Evolutionary conservation across 2,797 vertebrate species (phyloP).

Genomic region (Sebastes flavidus): DNA sequence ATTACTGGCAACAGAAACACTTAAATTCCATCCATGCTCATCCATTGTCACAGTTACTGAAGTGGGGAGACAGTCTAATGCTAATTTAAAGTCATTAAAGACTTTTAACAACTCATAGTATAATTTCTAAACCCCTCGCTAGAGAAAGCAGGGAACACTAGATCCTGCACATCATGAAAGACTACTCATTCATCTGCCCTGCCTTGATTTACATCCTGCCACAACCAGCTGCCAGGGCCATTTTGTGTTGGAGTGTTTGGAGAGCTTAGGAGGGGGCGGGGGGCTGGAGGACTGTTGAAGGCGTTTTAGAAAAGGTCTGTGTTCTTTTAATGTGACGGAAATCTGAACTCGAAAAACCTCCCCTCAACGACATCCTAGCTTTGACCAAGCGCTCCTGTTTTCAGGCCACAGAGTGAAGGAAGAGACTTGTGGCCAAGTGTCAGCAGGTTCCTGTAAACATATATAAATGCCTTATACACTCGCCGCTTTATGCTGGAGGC

Average conservation of each 20-base stretch:
- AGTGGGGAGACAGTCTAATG: background rate
- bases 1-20: background rate
- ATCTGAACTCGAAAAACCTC: constrained; percentile 63
- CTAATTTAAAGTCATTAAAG: constrained; percentile 50
- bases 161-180: constrained; percentile 69
- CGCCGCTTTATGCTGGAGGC: constrained; percentile 58
- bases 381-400: constrained; percentile 48
- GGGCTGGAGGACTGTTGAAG: constrained; percentile 51
- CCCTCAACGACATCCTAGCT: constrained; percentile 30
- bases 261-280: constrained; percentile 63
- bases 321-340: constrained; percentile 75
- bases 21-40: background rate
- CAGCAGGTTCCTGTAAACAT: constrained; percentile 75
- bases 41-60: background rate
- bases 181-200: constrained; percentile 68
- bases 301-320: constrained; percentile 69
- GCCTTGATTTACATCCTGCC: constrained; percentile 74
- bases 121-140: constrained; percentile 32
- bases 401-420: constrained; percentile 39
- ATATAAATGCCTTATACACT: constrained; percentile 65
- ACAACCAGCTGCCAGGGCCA: constrained; percentile 78
- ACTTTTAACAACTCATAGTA: constrained; percentile 23
- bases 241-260: constrained; percentile 76
- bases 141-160: constrained; percentile 49
- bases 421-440: constrained; percentile 62